These are phyloP conservation scores for Actinia equina DNA, from an alignment of 64 coral and sea anemone species.

Conservation along the genomic window DNA sequence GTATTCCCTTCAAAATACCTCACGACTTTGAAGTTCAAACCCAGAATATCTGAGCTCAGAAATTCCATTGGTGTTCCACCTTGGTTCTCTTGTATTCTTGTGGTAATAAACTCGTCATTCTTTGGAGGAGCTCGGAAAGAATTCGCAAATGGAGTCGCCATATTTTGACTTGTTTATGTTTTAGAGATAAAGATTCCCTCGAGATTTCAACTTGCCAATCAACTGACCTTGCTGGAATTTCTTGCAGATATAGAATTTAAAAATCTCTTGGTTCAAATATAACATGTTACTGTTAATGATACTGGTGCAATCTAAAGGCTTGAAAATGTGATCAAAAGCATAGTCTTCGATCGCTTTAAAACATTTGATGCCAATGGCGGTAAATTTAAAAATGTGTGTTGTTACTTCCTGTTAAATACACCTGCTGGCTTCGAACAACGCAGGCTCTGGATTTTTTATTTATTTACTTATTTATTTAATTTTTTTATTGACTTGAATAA, in stretches of 20 bases:
- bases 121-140: not conserved
- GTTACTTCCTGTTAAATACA: not conserved
- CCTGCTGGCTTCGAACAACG: not conserved
- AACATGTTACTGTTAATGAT: not conserved
- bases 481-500: no score
- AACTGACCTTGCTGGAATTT: not conserved
- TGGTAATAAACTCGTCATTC: not conserved
- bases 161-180: not conserved
- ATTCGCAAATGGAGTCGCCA: conserved; percentile 7
- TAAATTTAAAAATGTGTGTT: not conserved
- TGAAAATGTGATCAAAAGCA: not conserved
- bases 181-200: not conserved
- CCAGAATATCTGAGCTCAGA: not conserved
- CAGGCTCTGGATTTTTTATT: not conserved
- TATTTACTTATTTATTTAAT: no score
- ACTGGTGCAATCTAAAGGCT: not conserved
- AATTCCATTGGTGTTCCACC: not conserved
- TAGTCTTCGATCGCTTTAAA: not conserved
- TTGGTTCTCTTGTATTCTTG: conserved; percentile 4
- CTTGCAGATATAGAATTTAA: not conserved
- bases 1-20: conserved; percentile 46
- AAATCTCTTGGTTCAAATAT: not conserved
- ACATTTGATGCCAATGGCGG: not conserved
- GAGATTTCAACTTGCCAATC: not conserved
- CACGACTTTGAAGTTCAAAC: conserved; percentile 16